Evolutionary conservation across 2,797 vertebrate genomes (phyloP).

Genomic region (Oreonectes daqikongensis): DNA sequence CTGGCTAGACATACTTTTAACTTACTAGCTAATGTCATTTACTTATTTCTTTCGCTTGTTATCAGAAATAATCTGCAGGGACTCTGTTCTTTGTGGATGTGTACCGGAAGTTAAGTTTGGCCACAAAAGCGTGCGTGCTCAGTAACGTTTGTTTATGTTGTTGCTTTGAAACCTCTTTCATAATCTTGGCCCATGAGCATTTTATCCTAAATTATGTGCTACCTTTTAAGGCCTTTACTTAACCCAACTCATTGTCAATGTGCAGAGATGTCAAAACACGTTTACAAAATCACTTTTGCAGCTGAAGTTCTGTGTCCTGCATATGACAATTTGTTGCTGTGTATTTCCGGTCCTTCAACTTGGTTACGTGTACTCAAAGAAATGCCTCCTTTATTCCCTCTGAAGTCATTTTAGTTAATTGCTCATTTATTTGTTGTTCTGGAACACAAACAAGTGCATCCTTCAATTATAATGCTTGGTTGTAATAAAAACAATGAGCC

Average conservation of each 20-base stretch:
- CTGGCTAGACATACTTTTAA: no score
- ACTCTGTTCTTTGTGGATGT: no score
- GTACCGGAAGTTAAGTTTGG: no score
- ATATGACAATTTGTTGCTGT: background rate
- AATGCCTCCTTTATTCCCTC: background rate
- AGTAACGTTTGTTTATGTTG: no score
- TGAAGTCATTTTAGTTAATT: background rate
- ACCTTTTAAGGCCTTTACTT: background rate
- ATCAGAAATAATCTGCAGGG: no score
- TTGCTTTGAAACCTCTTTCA: no score
- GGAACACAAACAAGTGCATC: conserved; percentile 1
- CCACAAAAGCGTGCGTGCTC: no score
- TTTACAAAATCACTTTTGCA: background rate
- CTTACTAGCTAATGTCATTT: no score
- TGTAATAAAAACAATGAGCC: conserved; percentile 12
- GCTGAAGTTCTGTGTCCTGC: background rate
- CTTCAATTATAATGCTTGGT: background rate
- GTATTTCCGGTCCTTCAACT: background rate
- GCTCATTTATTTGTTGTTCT: background rate
- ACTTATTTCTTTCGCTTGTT: no score
- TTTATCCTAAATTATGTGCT: background rate
- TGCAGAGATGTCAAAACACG: conserved; percentile 1
- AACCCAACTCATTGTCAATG: background rate
- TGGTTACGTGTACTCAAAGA: background rate
- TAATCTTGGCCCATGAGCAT: background rate